Evolutionary conservation across 2,113 vertebrate genomes (phyloP).

Genomic region (Eptesicus fuscus): DNA sequence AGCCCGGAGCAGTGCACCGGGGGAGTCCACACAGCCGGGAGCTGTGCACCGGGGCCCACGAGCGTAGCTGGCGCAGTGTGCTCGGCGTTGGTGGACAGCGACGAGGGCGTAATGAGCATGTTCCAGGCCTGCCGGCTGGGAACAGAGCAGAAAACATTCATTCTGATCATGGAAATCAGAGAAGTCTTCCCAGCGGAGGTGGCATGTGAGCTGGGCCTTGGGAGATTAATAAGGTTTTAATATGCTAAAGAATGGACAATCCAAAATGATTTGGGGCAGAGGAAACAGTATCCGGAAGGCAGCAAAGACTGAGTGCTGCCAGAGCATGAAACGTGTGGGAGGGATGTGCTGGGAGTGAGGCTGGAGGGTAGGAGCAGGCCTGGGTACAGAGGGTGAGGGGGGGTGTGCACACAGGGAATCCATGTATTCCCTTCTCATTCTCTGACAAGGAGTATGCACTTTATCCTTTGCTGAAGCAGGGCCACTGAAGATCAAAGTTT

Average conservation of each 20-base stretch:
- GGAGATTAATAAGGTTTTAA: not conserved
- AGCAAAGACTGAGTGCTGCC: not conserved
- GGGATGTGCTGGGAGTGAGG: not conserved
- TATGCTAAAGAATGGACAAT: not conserved
- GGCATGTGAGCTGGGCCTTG: not conserved
- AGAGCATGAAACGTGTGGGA: rapidly evolving
- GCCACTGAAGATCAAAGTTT: not conserved
- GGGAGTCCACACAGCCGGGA: rapidly evolving
- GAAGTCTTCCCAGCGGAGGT: not conserved
- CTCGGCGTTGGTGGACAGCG: not conserved
- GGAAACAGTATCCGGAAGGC: not conserved
- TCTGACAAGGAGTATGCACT: not conserved
- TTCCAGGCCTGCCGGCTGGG: not conserved
- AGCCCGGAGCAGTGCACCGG: not conserved
- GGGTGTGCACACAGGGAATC: rapidly evolving
- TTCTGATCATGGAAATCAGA: not conserved
- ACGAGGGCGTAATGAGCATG: not conserved
- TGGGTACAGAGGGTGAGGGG: not conserved
- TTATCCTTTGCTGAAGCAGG: not conserved
- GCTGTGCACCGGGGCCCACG: rapidly evolving
- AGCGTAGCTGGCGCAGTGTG: not conserved
- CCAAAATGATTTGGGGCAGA: not conserved
- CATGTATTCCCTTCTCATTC: not conserved
- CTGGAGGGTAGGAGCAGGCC: not conserved
- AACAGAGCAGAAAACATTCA: not conserved